A percentile compares a stretch with the other conserved stretches of the same genome.
Evolutionary conservation across 2,797 vertebrate species (phyloP).

Genomic region (Catharus ustulatus): DNA sequence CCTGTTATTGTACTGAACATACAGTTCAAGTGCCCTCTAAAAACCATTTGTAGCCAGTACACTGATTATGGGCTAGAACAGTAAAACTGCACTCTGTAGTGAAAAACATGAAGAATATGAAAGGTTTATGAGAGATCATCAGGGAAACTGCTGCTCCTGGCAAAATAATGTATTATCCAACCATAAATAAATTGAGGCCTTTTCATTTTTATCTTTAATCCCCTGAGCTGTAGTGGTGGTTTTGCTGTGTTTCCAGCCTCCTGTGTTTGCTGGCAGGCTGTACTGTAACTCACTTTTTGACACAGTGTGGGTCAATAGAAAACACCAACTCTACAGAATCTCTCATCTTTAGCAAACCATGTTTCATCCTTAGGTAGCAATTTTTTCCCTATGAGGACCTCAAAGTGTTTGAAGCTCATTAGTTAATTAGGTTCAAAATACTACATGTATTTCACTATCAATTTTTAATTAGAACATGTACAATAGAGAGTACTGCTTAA

Average conservation of each 20-base stretch:
- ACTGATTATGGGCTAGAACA: not conserved
- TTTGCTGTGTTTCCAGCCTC: not conserved
- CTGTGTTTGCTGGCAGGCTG: not conserved
- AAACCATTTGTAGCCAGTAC: not conserved
- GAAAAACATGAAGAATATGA: not conserved
- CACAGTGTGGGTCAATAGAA: not conserved
- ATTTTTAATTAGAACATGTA: slow-evolving; percentile 56
- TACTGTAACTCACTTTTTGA: not conserved
- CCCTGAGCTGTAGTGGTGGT: not conserved
- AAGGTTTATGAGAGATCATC: not conserved
- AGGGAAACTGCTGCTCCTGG: not conserved
- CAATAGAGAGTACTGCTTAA: slow-evolving; percentile 24
- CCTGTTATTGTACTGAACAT: not conserved
- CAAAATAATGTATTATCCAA: not conserved
- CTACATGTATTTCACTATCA: slow-evolving; percentile 6
- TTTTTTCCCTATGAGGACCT: not conserved
- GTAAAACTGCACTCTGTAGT: not conserved
- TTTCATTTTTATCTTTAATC: not conserved
- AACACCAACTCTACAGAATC: not conserved
- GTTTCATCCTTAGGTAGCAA: not conserved
- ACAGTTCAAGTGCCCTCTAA: not conserved
- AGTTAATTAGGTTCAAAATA: slow-evolving; percentile 39
- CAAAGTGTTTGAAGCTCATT: not conserved
- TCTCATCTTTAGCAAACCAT: not conserved
- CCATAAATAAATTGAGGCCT: not conserved